Evolutionary conservation across 2,888 invertebrate genomes (phyloP).

Genomic region (Tryphoninae sp.): DNA sequence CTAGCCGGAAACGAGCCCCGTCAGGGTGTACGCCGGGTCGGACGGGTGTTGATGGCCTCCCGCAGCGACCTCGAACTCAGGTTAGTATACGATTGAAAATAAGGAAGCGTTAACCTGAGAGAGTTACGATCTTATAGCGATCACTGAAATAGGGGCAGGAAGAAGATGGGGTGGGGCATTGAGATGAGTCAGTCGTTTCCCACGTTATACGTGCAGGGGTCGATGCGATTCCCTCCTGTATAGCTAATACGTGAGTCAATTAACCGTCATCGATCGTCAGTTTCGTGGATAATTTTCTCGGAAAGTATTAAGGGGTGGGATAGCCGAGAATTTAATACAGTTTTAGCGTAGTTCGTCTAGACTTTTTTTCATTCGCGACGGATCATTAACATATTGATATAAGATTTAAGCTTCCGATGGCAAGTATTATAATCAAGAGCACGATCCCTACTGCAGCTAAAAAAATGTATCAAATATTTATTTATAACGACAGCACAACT

Average conservation of each 20-base stretch:
- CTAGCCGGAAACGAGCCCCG: constrained; percentile 64
- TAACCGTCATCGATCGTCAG: constrained; percentile 25
- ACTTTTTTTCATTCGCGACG: too few relatives aligned
- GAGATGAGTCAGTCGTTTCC: constrained; percentile 14
- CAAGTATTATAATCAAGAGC: too few relatives aligned
- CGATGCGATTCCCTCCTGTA: constrained; percentile 16
- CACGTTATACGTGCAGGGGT: constrained; percentile 19
- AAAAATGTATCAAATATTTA: too few relatives aligned
- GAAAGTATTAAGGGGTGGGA: too few relatives aligned
- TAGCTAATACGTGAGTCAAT: constrained; percentile 44
- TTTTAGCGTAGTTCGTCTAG: too few relatives aligned
- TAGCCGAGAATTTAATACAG: too few relatives aligned
- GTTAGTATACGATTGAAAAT: constrained; percentile 70
- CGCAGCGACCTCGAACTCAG: constrained; percentile 64
- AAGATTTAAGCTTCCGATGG: too few relatives aligned
- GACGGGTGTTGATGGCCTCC: constrained; percentile 31
- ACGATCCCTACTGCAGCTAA: too few relatives aligned
- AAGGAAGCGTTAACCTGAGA: constrained; percentile 65
- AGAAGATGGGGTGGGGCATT: neutral
- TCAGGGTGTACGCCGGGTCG: constrained; percentile 57
- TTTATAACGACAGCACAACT: too few relatives aligned
- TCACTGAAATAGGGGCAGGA: constrained; percentile 16
- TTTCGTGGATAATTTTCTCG: neutral
- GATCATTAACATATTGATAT: too few relatives aligned
- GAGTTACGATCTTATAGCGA: constrained; percentile 51